A percentile compares a stretch with the other conserved stretches of the same genome.
These are phyloP conservation scores for Arothron firmamentum DNA, from an alignment of 2,113 vertebrate species.

Conservation along the genomic window DNA sequence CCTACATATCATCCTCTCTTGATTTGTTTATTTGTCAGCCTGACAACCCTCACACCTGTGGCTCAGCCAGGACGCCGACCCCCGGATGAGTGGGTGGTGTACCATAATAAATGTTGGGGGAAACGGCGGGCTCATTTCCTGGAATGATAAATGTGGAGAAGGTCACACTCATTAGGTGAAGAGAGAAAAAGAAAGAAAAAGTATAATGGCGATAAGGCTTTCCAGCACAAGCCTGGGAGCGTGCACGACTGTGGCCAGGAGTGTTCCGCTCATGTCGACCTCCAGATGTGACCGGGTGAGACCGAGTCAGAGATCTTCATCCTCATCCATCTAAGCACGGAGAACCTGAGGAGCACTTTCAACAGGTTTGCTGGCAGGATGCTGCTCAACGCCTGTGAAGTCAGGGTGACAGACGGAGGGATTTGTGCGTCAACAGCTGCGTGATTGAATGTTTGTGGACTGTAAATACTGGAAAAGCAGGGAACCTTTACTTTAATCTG, in stretches of 20 bases:
- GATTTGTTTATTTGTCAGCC: slow-evolving; percentile 19
- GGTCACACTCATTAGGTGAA: slow-evolving; percentile 43
- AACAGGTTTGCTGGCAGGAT: neutral
- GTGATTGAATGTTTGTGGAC: too few relatives aligned
- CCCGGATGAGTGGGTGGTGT: slow-evolving; percentile 8
- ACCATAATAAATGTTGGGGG: slow-evolving; percentile 19
- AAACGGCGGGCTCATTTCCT: slow-evolving; percentile 26
- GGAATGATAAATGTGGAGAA: slow-evolving; percentile 23
- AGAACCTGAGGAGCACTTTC: neutral
- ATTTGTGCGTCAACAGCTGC: too few relatives aligned
- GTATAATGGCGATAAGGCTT: slow-evolving; percentile 6
- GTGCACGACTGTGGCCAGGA: slow-evolving; percentile 1
- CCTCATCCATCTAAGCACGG: too few relatives aligned
- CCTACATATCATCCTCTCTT: slow-evolving; percentile 14
- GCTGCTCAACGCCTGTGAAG: too few relatives aligned
- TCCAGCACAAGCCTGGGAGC: slow-evolving; percentile 14
- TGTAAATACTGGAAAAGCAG: neutral
- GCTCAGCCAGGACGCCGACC: slow-evolving; percentile 14
- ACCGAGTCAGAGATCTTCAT: slow-evolving; percentile 46
- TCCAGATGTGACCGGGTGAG: neutral
- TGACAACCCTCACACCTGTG: slow-evolving; percentile 38
- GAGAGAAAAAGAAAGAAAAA: neutral
- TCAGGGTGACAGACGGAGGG: too few relatives aligned
- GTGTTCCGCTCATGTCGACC: slow-evolving; percentile 6
- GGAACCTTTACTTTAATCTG: neutral